Percentiles rank a stretch among this genome's conserved stretches.
These are phyloP conservation scores for Blastomussa wellsi DNA, from an alignment of 92 coral and sea anemone genomes.

Conservation along the genomic window DNA sequence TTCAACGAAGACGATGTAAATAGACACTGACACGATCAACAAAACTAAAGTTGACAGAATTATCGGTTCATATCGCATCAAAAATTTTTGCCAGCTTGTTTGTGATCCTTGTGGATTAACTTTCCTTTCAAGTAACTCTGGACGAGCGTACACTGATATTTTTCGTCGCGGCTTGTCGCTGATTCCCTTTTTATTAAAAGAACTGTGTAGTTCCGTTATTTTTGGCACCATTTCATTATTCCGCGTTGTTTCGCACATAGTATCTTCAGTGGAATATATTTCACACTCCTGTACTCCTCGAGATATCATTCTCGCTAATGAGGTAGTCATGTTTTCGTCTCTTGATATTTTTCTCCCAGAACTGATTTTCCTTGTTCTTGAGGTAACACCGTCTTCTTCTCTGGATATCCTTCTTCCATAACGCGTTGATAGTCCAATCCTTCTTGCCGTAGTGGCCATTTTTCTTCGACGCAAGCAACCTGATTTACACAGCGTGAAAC, in stretches of 20 bases:
- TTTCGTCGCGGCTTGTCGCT: conserved; percentile 38
- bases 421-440: conserved; percentile 41
- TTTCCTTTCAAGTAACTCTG: conserved; percentile 46
- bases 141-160: conserved; percentile 53
- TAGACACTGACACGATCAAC: conserved; percentile 51
- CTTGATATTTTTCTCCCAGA: conserved; percentile 26
- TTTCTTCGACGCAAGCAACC: background rate
- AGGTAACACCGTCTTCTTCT: conserved; percentile 16
- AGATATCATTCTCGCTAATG: background rate
- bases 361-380: conserved; percentile 26
- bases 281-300: conserved; percentile 31
- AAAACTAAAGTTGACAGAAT: conserved; percentile 44
- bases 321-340: conserved; percentile 2
- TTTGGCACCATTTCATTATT: conserved; percentile 32
- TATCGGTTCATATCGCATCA: conserved; percentile 54
- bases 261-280: conserved; percentile 22
- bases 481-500: no score
- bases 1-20: conserved; percentile 62
- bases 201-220: conserved; percentile 12
- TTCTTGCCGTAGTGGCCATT: conserved; percentile 40
- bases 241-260: conserved; percentile 31
- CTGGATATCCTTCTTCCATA: conserved; percentile 30
- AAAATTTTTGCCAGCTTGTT: conserved; percentile 46
- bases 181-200: background rate
- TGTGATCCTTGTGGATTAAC: conserved; percentile 12